A percentile compares a stretch with the other conserved stretches of the same genome.
These are phyloP conservation scores for Microtus richardsoni DNA, from an alignment of 2,113 vertebrate genomes.

Conservation along the genomic window DNA sequence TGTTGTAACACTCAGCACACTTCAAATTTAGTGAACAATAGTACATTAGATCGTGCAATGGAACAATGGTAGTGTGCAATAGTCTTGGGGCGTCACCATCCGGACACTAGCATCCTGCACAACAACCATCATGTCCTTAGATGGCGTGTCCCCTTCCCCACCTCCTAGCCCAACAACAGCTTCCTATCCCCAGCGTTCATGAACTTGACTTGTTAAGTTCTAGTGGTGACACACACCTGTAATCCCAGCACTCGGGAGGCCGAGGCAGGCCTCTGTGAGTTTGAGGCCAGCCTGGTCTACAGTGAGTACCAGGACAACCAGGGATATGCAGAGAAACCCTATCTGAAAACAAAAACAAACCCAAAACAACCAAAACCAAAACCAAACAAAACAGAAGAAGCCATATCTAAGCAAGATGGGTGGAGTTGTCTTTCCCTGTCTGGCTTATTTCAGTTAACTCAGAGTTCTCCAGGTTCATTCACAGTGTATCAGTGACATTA, in stretches of 20 bases:
- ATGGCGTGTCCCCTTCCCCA: background rate
- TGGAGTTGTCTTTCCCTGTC: background rate
- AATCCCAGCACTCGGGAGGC: background rate
- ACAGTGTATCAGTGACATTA: background rate
- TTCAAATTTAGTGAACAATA: background rate
- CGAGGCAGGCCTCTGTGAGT: background rate
- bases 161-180: background rate
- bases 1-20: background rate
- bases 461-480: background rate
- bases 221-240: background rate
- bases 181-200: background rate
- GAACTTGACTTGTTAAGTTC: background rate
- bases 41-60: too few relatives aligned
- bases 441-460: background rate
- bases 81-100: background rate
- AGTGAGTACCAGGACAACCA: background rate
- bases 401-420: background rate
- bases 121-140: background rate
- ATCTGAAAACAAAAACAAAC: background rate
- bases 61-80: too few relatives aligned
- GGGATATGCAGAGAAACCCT: background rate
- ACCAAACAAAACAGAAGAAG: background rate
- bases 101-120: background rate
- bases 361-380: background rate
- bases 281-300: background rate